These are phyloP conservation scores for Willowsia nigromaculata DNA, from an alignment of 2,888 invertebrate genomes.

Conservation along the genomic window DNA sequence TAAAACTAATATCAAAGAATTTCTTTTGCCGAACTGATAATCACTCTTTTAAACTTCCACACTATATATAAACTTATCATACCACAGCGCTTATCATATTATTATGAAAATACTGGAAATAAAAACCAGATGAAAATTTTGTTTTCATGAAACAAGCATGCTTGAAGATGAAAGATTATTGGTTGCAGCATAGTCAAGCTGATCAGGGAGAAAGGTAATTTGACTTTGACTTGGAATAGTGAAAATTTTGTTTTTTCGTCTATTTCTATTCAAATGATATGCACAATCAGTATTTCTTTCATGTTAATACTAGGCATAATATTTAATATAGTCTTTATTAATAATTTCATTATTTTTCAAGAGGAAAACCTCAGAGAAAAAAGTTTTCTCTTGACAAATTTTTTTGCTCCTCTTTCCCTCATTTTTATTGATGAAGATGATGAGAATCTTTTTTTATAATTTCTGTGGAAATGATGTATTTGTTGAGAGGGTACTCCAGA, in stretches of 20 bases:
- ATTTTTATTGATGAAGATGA: conserved; percentile 10
- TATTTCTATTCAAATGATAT: not conserved
- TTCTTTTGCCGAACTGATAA: conserved; percentile 13
- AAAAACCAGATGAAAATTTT: not conserved
- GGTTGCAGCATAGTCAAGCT: conserved; percentile 14
- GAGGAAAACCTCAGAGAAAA: not conserved
- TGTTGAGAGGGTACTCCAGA: not conserved
- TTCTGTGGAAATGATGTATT: not conserved
- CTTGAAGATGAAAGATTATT: conserved; percentile 40
- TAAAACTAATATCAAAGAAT: not conserved
- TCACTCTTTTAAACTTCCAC: not conserved
- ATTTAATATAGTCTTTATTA: no score
- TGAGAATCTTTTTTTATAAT: conserved; percentile 1
- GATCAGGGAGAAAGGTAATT: not conserved
- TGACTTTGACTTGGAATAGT: no score
- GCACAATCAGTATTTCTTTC: no score
- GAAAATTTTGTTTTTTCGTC: not conserved
- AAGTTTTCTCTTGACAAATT: conserved; percentile 20
- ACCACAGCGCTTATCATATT: not conserved
- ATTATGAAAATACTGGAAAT: not conserved
- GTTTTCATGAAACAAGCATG: not conserved
- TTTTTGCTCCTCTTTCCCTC: not conserved
- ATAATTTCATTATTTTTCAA: not conserved
- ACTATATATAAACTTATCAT: not conserved
- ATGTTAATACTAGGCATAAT: no score